A percentile compares a stretch with the other conserved stretches of the same genome.
Conservation (phyloP, 2,797 vertebrate genomes). For the Selene dorsalis region DNA sequence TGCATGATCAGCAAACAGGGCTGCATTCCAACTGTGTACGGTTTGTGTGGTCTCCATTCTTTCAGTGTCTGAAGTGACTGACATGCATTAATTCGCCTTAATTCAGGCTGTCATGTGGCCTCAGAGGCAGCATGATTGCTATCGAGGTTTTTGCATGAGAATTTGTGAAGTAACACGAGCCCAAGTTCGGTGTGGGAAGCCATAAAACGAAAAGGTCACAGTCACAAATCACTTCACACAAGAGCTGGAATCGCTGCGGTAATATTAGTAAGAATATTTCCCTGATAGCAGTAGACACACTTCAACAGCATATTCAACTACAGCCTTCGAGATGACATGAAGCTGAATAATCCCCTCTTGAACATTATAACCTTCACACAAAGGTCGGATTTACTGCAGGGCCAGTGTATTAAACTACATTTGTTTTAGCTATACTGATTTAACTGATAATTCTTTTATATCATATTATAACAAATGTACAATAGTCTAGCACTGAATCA, state of each 20-base stretch:
- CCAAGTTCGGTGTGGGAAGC: not conserved
- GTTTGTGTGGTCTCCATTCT: constrained; percentile 66
- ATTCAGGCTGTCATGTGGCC: constrained; percentile 20
- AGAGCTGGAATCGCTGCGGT: not conserved
- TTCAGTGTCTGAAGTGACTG: constrained; percentile 37
- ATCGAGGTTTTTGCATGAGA: not conserved
- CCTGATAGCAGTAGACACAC: not conserved
- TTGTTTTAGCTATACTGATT: not conserved
- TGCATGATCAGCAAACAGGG: constrained; percentile 47
- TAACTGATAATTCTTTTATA: too few species aligned
- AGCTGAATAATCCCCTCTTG: not conserved
- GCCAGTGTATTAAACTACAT: not conserved
- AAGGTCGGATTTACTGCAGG: not conserved
- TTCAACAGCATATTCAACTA: not conserved
- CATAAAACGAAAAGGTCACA: not conserved
- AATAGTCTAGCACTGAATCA: too few species aligned
- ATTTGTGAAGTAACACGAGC: constrained; percentile 12
- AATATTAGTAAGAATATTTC: not conserved
- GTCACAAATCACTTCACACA: not conserved
- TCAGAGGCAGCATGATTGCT: constrained; percentile 9
- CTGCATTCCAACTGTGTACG: constrained; percentile 32
- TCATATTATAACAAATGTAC: too few species aligned
- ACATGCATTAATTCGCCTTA: constrained; percentile 44
- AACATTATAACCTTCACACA: not conserved
- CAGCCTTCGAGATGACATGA: not conserved